These are phyloP conservation scores for Leptatherina wallacei DNA, from an alignment of 2,797 vertebrate species.

Conservation along the genomic window DNA sequence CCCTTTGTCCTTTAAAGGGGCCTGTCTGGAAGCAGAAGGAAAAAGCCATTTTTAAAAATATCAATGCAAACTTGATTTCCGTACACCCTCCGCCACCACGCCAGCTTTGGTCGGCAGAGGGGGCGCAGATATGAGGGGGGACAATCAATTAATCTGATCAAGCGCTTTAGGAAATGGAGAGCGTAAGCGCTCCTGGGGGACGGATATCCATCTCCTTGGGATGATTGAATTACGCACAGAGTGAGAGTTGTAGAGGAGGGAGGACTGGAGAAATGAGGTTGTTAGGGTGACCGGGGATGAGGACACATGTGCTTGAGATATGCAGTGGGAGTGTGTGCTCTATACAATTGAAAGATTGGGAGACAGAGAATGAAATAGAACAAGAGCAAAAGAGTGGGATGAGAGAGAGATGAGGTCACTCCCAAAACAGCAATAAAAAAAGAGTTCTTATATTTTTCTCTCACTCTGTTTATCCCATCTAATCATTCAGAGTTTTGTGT, in stretches of 20 bases:
- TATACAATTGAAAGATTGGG: constrained; percentile 57
- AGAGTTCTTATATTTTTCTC: constrained; percentile 39
- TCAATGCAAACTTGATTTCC: constrained; percentile 85
- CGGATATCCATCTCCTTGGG: constrained; percentile 85
- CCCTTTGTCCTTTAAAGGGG: constrained; percentile 70
- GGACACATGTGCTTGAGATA: constrained; percentile 68
- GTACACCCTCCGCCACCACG: constrained; percentile 51
- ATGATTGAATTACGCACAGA: constrained; percentile 87
- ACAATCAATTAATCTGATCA: constrained; percentile 90
- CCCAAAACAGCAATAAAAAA: constrained; percentile 49
- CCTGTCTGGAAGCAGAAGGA: constrained; percentile 61
- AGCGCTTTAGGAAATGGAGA: constrained; percentile 88
- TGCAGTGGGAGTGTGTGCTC: constrained; percentile 53
- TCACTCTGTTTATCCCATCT: constrained; percentile 27
- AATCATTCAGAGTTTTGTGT: constrained; percentile 69
- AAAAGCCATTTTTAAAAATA: constrained; percentile 81
- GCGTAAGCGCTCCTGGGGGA: constrained; percentile 86
- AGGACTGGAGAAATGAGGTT: constrained; percentile 72
- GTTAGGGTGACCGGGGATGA: constrained; percentile 73
- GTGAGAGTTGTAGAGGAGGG: constrained; percentile 70
- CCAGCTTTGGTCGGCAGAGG: constrained; percentile 48
- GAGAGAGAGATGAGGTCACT: constrained; percentile 70
- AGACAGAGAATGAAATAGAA: constrained; percentile 54
- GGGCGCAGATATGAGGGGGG: constrained; percentile 43
- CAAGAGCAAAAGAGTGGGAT: constrained; percentile 42